phyloP scores from a whole-genome alignment of 2,888 invertebrate genomes.

The Proisotoma minuta region DNA sequence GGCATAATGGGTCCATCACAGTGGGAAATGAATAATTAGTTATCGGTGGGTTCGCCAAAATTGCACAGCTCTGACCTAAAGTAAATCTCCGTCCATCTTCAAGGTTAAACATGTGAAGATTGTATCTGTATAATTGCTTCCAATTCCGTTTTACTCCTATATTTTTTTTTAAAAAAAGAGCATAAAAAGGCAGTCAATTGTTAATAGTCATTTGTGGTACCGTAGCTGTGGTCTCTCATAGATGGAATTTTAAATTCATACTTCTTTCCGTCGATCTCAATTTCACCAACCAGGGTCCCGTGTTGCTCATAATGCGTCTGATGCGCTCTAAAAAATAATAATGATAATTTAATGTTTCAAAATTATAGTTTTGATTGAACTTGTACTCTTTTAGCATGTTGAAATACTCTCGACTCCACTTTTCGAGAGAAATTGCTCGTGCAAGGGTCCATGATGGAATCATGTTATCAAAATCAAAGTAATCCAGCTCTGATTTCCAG shows the following conservation, averaged over 20 bases:
- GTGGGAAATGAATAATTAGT: no score
- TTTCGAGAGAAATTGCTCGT: constrained; percentile 67
- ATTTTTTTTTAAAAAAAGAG: constrained; percentile 32
- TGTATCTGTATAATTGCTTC: constrained; percentile 69
- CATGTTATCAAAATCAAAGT: constrained; percentile 72
- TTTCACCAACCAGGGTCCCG: constrained; percentile 61
- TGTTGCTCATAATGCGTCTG: constrained; percentile 82
- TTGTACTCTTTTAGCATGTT: constrained; percentile 61
- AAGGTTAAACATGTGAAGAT: constrained; percentile 70
- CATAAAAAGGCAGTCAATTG: no score
- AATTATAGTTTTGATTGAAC: neutral
- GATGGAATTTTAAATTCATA: constrained; percentile 58
- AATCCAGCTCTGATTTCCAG: constrained; percentile 55
- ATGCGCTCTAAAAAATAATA: constrained; percentile 58
- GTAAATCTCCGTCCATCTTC: constrained; percentile 65
- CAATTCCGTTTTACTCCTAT: constrained; percentile 67
- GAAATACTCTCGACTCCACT: constrained; percentile 68
- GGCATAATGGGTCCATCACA: no score
- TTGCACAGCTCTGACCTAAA: no score
- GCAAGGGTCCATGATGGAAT: constrained; percentile 63
- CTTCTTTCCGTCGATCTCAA: constrained; percentile 57
- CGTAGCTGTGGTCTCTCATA: constrained; percentile 76
- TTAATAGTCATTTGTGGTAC: constrained; percentile 50
- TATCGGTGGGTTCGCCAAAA: no score
- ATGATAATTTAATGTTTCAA: neutral